Conservation (phyloP, 2,113 vertebrate species). For the Irena cyanogastra region DNA sequence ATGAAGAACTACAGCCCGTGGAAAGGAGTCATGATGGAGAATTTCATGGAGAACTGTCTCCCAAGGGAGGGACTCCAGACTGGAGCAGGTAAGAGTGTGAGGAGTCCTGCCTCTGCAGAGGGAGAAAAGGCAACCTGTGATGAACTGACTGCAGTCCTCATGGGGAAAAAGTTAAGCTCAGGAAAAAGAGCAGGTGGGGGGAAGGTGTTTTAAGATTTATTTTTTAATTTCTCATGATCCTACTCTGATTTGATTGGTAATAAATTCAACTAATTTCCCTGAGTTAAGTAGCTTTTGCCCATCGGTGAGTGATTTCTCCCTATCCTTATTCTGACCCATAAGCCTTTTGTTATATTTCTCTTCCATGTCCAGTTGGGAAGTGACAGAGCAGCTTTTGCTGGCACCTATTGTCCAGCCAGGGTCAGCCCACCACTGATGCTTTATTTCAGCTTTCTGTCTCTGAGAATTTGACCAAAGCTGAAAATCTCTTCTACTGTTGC, state of each 20-base stretch:
- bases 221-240: neutral
- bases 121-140: neutral
- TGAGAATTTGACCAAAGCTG: neutral
- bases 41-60: neutral
- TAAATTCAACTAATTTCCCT: neutral
- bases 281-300: neutral
- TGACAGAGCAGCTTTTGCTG: neutral
- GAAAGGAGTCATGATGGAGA: neutral
- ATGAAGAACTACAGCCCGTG: neutral
- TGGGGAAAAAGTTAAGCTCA: neutral
- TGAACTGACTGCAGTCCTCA: neutral
- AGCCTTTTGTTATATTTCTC: neutral
- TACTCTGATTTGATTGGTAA: neutral
- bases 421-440: neutral
- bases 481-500: neutral
- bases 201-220: neutral
- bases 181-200: fast-evolving
- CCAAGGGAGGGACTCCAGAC: fast-evolving
- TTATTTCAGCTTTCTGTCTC: neutral
- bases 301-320: neutral
- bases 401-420: neutral
- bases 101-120: neutral
- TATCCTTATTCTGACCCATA: neutral
- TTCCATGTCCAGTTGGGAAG: neutral
- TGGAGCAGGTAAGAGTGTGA: neutral